Conservation (phyloP, 1,140 invertebrate genomes). For the Hormaphis cornu region DNA sequence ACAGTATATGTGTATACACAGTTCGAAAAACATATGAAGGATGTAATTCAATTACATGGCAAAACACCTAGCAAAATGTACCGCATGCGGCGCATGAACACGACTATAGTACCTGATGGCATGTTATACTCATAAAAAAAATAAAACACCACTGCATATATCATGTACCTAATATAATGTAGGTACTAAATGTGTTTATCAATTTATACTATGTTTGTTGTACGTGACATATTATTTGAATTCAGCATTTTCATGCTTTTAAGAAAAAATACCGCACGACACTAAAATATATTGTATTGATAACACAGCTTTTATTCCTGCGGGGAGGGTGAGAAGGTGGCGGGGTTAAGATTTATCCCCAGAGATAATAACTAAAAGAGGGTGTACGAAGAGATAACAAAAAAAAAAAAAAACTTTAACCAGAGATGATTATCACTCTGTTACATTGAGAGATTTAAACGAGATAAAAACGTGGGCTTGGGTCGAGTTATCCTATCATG, state of each 20-base stretch:
- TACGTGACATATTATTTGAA: too few relatives aligned
- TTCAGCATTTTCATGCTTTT: too few relatives aligned
- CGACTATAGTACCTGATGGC: too few relatives aligned
- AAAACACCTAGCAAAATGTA: too few relatives aligned
- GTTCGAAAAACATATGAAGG: too few relatives aligned
- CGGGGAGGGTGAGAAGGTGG: neutral
- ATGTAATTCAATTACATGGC: too few relatives aligned
- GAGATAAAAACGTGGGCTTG: constrained; percentile 13
- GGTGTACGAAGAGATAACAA: constrained; percentile 16
- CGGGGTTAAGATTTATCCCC: neutral
- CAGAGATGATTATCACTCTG: constrained; percentile 23
- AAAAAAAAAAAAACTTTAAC: constrained; percentile 4
- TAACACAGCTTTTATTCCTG: neutral
- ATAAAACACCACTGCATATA: too few relatives aligned
- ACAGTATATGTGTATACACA: neutral
- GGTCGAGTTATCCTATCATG: constrained; percentile 23
- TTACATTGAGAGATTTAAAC: constrained; percentile 28
- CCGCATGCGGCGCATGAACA: too few relatives aligned
- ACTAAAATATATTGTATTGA: neutral
- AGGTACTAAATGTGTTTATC: too few relatives aligned
- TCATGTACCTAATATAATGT: too few relatives aligned
- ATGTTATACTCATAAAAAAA: too few relatives aligned
- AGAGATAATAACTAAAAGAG: constrained; percentile 25
- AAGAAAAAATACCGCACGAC: neutral
- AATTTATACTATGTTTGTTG: too few relatives aligned